phyloP scores from a whole-genome alignment of 2,888 invertebrate genomes.

The Drosophila falleni region DNA sequence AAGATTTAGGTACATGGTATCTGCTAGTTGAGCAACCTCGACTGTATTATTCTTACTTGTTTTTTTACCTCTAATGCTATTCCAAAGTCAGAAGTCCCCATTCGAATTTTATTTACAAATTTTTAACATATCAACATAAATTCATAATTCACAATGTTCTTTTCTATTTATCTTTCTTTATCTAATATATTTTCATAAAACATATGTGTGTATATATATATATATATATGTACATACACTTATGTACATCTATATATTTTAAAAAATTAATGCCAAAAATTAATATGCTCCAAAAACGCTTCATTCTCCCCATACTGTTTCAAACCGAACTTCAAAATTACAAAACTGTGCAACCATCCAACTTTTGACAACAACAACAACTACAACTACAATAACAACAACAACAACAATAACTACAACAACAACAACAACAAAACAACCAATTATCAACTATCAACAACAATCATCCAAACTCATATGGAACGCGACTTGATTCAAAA shows the following conservation, averaged over 20 bases:
- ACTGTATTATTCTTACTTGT: constrained; percentile 32
- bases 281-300: constrained; percentile 66
- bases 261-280: constrained; percentile 51
- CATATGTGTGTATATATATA: constrained; percentile 17
- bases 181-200: constrained; percentile 18
- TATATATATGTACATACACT: constrained; percentile 13
- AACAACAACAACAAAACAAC: constrained; percentile 38
- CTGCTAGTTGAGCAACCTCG: constrained; percentile 46
- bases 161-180: constrained; percentile 61
- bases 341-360: constrained; percentile 55
- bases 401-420: constrained; percentile 56
- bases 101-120: constrained; percentile 13
- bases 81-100: neutral
- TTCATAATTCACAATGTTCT: constrained; percentile 60
- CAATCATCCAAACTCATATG: constrained; percentile 66
- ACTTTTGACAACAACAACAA: constrained; percentile 51
- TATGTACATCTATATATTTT: constrained; percentile 31
- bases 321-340: constrained; percentile 60
- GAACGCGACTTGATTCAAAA: constrained; percentile 69
- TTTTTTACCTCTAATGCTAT: constrained; percentile 18
- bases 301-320: constrained; percentile 66
- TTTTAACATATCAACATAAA: constrained; percentile 57
- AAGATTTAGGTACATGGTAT: constrained; percentile 48
- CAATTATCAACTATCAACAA: constrained; percentile 47
- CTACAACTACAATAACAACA: constrained; percentile 52